A percentile compares a stretch with the other conserved stretches of the same genome.
phyloP scores from a whole-genome alignment of 2,888 invertebrate genomes.

The Encarsia formosa region DNA sequence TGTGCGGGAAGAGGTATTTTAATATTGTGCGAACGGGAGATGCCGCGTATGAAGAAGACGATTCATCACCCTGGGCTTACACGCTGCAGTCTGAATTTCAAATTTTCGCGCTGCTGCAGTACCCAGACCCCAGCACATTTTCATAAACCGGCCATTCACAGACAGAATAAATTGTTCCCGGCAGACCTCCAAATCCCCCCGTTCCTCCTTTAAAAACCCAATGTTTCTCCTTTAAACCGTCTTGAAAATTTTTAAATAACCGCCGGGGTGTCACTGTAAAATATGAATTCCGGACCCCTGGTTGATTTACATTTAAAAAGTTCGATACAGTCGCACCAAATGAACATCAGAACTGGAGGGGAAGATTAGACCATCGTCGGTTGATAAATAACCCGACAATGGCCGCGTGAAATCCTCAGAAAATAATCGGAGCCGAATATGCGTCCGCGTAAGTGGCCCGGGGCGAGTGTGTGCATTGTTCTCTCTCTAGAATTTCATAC shows the following conservation, averaged over 20 bases:
- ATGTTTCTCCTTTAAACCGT: neutral
- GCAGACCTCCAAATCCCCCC: constrained; percentile 3
- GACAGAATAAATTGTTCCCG: constrained; percentile 19
- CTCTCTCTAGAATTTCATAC: constrained; percentile 4
- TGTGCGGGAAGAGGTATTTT: constrained; percentile 7
- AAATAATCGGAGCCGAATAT: too few relatives aligned
- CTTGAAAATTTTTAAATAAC: too few relatives aligned
- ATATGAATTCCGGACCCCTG: too few relatives aligned
- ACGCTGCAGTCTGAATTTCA: constrained; percentile 13
- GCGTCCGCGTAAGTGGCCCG: too few relatives aligned
- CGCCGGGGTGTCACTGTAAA: too few relatives aligned
- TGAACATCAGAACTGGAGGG: too few relatives aligned
- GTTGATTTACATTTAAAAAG: too few relatives aligned
- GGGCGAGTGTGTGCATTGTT: constrained; percentile 2
- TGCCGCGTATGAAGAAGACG: constrained; percentile 14
- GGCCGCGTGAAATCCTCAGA: too few relatives aligned
- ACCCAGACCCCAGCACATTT: constrained; percentile 13
- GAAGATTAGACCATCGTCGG: too few relatives aligned
- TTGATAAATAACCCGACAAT: too few relatives aligned
- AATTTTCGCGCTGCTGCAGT: constrained; percentile 1
- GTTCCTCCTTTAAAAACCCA: neutral
- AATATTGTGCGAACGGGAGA: constrained; percentile 9
- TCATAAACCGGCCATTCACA: constrained; percentile 18
- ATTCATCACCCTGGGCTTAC: constrained; percentile 24
- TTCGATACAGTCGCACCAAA: too few relatives aligned